A percentile compares a stretch with the other conserved stretches of the same genome.
Conservation (phyloP, 2,113 vertebrate genomes). For the Percina caprodes region DNA sequence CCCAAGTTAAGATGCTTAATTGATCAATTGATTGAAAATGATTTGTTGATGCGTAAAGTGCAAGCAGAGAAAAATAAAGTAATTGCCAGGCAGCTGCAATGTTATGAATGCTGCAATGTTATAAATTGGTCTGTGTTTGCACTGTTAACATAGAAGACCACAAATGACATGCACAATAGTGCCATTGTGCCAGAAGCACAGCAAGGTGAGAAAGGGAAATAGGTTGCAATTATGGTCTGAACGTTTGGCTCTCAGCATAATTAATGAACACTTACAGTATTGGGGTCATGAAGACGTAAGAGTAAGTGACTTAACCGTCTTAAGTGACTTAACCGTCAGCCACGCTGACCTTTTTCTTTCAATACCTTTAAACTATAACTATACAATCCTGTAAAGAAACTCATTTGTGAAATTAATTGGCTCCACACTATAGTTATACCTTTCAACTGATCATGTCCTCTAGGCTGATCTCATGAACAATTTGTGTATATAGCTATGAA, state of each 20-base stretch:
- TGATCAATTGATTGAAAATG: slow-evolving; percentile 63
- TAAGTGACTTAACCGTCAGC: slow-evolving; percentile 34
- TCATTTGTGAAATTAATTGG: slow-evolving; percentile 58
- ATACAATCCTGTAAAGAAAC: slow-evolving; percentile 34
- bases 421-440: slow-evolving; percentile 1
- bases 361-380: slow-evolving; percentile 46
- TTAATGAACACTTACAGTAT: slow-evolving; percentile 53
- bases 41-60: slow-evolving; percentile 57
- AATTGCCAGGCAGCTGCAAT: slow-evolving; percentile 60
- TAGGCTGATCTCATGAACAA: too few species aligned
- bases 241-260: slow-evolving; percentile 38
- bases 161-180: slow-evolving; percentile 31
- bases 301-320: slow-evolving; percentile 35
- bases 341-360: slow-evolving; percentile 26
- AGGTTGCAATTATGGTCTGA: slow-evolving; percentile 44
- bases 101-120: slow-evolving; percentile 36
- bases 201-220: slow-evolving; percentile 44
- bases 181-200: slow-evolving; percentile 37
- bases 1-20: slow-evolving; percentile 60
- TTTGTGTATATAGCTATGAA: too few species aligned
- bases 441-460: slow-evolving; percentile 21
- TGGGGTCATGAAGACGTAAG: slow-evolving; percentile 41
- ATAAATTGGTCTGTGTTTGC: slow-evolving; percentile 58
- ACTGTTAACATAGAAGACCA: slow-evolving; percentile 24
- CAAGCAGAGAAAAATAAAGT: slow-evolving; percentile 50